Evolutionary conservation across 2,888 invertebrate species (phyloP).

Genomic region (Cetonia aurata): DNA sequence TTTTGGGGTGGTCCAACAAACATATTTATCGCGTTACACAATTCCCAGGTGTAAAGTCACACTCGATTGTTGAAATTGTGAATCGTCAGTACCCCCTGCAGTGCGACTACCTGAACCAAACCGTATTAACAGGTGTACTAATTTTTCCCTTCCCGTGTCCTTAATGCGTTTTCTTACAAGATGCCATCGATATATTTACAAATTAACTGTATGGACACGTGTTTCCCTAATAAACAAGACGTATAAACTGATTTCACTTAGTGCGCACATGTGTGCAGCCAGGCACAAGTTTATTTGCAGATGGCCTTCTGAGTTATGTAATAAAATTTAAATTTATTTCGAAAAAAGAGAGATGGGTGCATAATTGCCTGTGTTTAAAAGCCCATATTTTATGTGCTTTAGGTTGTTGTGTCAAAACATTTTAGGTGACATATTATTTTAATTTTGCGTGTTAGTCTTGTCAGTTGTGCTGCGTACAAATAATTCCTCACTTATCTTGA

Average conservation of each 20-base stretch:
- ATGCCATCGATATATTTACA: conserved; percentile 58
- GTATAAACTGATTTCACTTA: conserved; percentile 60
- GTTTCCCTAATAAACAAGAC: conserved; percentile 58
- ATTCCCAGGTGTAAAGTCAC: conserved; percentile 51
- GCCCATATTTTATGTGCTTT: conserved; percentile 57
- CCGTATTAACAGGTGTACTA: conserved; percentile 52
- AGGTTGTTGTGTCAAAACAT: conserved; percentile 51
- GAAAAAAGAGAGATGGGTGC: conserved; percentile 55
- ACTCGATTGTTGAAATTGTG: conserved; percentile 48
- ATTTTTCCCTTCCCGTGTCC: conserved; percentile 46
- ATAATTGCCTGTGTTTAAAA: conserved; percentile 60
- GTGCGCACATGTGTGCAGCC: conserved; percentile 15
- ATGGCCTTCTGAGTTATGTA: conserved; percentile 53
- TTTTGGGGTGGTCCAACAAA: conserved; percentile 45
- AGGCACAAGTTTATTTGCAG: conserved; percentile 54
- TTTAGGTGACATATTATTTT: neutral
- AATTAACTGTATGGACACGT: conserved; percentile 59
- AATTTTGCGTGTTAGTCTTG: conserved; percentile 23
- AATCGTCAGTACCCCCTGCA: conserved; percentile 46
- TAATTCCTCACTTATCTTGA: conserved; percentile 3
- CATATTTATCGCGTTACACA: conserved; percentile 43
- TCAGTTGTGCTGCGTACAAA: neutral
- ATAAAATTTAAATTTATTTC: conserved; percentile 61
- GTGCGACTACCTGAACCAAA: conserved; percentile 52
- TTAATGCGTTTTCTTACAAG: conserved; percentile 50